A percentile compares a stretch with the other conserved stretches of the same genome.
phyloP scores from a whole-genome alignment of 1,140 invertebrate genomes.

The Drosophila takahashii region DNA sequence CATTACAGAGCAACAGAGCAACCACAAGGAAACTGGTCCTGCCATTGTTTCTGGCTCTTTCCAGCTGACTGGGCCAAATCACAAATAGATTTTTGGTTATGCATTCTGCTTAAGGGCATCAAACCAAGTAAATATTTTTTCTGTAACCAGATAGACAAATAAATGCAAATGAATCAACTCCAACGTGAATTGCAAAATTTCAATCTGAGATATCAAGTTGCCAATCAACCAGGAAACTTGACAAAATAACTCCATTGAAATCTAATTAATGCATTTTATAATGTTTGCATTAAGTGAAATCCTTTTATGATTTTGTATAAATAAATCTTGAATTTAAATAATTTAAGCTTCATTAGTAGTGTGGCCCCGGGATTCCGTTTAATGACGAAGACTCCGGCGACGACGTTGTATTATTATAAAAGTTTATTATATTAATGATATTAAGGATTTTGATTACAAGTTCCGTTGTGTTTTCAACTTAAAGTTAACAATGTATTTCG shows the following conservation, averaged over 20 bases:
- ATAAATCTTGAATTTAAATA: not conserved
- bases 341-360: too few relatives aligned
- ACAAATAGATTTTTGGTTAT: conserved; percentile 29
- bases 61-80: conserved; percentile 23
- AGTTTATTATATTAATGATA: too few relatives aligned
- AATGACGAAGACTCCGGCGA: too few relatives aligned
- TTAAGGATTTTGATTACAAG: too few relatives aligned
- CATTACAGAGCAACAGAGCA: conserved; percentile 3
- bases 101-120: conserved; percentile 19
- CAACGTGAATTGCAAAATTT: not conserved
- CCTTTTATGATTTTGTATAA: not conserved
- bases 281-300: not conserved
- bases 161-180: conserved; percentile 25
- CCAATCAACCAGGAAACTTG: not conserved
- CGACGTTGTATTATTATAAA: too few relatives aligned
- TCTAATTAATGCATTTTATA: not conserved
- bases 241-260: not conserved
- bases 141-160: conserved; percentile 22
- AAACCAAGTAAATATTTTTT: conserved; percentile 11
- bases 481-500: too few relatives aligned
- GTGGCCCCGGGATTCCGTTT: too few relatives aligned
- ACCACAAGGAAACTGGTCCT: conserved; percentile 6
- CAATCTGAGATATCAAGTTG: not conserved
- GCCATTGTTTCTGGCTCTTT: conserved; percentile 11
- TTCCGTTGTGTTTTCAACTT: too few relatives aligned